Conservation (phyloP, 30 jellyfish, hydroid and myxozoan species). For the Aurelia sp. region DNA sequence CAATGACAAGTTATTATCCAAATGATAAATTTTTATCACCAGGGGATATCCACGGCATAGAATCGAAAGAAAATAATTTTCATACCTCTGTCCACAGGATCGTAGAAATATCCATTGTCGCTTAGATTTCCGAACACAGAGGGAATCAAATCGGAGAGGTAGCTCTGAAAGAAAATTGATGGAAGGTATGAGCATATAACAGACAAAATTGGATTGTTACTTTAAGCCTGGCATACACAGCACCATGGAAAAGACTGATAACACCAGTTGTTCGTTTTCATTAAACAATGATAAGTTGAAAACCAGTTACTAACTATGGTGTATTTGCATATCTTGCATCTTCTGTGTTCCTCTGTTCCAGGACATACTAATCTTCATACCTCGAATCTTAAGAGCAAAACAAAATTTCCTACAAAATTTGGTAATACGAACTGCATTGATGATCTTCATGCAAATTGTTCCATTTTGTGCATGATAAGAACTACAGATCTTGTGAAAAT, state of each 20-base stretch:
- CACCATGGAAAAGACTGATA: neutral
- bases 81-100: constrained; percentile 95
- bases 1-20: neutral
- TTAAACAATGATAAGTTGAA: too few species aligned
- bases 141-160: constrained; percentile 86
- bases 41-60: neutral
- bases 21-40: neutral
- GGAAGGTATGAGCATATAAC: neutral
- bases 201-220: neutral
- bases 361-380: too few species aligned
- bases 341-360: too few species aligned
- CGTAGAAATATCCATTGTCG: constrained; percentile 93
- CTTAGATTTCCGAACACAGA: constrained; percentile 90
- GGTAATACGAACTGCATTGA: too few species aligned
- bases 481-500: neutral
- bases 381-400: too few species aligned
- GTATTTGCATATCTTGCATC: too few species aligned
- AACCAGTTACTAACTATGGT: too few species aligned
- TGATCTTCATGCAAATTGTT: too few species aligned
- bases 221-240: neutral
- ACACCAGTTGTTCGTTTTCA: too few species aligned
- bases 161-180: constrained; percentile 64
- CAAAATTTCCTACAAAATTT: too few species aligned
- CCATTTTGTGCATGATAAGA: too few species aligned
- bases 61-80: neutral